Evolutionary conservation across 2,888 invertebrate genomes (phyloP), one percentile per base, ranked within the genome.

Genomic region (Amitus sp.): DNA sequence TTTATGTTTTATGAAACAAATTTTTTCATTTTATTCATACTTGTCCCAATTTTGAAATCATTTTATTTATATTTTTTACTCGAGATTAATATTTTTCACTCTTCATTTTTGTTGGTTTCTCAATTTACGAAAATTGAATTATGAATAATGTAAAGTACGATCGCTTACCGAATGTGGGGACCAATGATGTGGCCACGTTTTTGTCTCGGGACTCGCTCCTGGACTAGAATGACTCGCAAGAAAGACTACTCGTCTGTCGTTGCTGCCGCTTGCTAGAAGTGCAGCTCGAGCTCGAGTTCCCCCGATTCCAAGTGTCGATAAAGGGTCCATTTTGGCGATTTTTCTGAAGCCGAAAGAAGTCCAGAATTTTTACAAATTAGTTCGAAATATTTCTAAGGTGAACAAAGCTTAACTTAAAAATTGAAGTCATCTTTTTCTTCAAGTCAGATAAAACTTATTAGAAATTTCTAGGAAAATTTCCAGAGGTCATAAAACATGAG

Each of bases 151-250:
- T 23, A 7, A 23, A 23, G 7, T 23, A 5, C 7, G 53, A 46
- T 42, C 43, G 74, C 79, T 76, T 56, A 79, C 81, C 77, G 77
- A 71, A 48, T 78, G 77, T 12, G 81, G 82, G 12, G 82, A 79
- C 82, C 82, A 82, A 51, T 82, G 75, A 68, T 82, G 82, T 33
- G 82, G 82, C 82, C 82, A 82, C 47, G 82, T 82, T 55, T 78
- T 76, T 12, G 77, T 79, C 63, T 82, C 82, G 62, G 77, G 76
- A 52, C 67, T 70, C 47, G 65, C 55, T 47, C 70, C 68, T 40
- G 68, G 57, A 53, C 57, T 65, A 34, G 76, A 72, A 65, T 76
- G 76, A 59, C 79, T 79, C 4, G 79, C 79, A 62, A 79, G 74
- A 69, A 82, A 82, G 60, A 82, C 80, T 60, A 82, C 82, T 15